A percentile compares a stretch with the other conserved stretches of the same genome.
These are phyloP conservation scores for Euura lappo DNA, from an alignment of 1,140 invertebrate species.

Conservation along the genomic window DNA sequence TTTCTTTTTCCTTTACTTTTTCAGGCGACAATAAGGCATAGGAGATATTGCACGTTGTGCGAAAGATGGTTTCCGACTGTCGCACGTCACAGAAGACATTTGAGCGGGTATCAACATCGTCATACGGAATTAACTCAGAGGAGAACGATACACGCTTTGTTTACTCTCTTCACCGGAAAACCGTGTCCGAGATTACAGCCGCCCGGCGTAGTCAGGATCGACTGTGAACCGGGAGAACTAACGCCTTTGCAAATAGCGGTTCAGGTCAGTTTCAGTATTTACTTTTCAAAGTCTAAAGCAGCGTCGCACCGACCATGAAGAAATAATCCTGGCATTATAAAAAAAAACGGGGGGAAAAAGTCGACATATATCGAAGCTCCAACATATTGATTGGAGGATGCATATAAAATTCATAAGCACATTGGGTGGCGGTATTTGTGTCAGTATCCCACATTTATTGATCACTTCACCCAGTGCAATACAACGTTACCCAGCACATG, in stretches of 20 bases:
- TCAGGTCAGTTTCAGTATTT: constrained; percentile 42
- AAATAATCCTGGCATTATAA: background rate
- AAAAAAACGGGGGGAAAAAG: background rate
- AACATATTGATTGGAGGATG: background rate
- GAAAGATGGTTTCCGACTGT: constrained; percentile 57
- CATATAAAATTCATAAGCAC: background rate
- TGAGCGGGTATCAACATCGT: constrained; percentile 55
- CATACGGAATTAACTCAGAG: constrained; percentile 56
- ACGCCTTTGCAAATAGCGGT: constrained; percentile 59
- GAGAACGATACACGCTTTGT: constrained; percentile 57
- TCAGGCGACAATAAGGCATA: constrained; percentile 55
- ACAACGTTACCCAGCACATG: too few species aligned
- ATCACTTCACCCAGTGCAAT: background rate
- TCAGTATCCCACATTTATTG: background rate
- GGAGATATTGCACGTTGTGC: constrained; percentile 55
- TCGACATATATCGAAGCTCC: background rate
- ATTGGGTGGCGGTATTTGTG: background rate
- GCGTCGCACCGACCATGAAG: background rate
- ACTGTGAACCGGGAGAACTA: constrained; percentile 51
- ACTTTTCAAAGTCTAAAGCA: background rate
- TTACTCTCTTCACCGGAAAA: constrained; percentile 57
- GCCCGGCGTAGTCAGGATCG: constrained; percentile 45
- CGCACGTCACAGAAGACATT: constrained; percentile 49
- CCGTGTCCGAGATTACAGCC: constrained; percentile 53
- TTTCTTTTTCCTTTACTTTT: background rate